Percentiles rank a stretch among this genome's conserved stretches.
These are phyloP conservation scores for Asteroscopus sphinx DNA, from an alignment of 2,888 invertebrate species.

Conservation along the genomic window DNA sequence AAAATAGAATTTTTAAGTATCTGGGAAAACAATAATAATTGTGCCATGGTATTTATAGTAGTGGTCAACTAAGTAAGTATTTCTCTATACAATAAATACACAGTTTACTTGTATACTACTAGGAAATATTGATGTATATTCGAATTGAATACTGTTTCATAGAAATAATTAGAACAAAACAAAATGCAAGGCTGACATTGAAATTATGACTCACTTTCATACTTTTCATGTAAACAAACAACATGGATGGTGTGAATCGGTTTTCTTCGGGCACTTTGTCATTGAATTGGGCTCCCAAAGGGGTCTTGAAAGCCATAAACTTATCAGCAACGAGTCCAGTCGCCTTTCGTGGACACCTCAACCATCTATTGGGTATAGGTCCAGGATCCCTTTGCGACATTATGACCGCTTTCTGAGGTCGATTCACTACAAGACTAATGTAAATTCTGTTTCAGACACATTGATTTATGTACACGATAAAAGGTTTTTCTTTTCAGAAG, in stretches of 20 bases:
- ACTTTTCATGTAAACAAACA: conserved; percentile 94
- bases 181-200: conserved; percentile 21
- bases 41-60: conserved; percentile 25
- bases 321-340: conserved; percentile 93
- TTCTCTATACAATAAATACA: background rate
- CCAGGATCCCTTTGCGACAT: conserved; percentile 86
- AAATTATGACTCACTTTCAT: conserved; percentile 90
- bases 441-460: conserved; percentile 43
- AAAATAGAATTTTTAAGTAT: conserved; percentile 54
- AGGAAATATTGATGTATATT: background rate
- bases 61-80: conserved; percentile 1
- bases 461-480: conserved; percentile 28
- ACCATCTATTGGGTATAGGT: conserved; percentile 96
- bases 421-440: conserved; percentile 40
- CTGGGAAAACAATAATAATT: conserved; percentile 47
- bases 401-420: conserved; percentile 43
- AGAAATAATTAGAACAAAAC: conserved; percentile 9
- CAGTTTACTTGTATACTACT: background rate
- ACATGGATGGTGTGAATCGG: conserved; percentile 96
- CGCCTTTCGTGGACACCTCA: conserved; percentile 96
- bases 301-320: conserved; percentile 98
- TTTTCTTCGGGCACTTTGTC: conserved; percentile 95
- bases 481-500: conserved; percentile 26
- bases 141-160: background rate
- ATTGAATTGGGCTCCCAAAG: conserved; percentile 95